phyloP scores from a whole-genome alignment of 2,888 invertebrate genomes.

The Torymus tubicola region DNA sequence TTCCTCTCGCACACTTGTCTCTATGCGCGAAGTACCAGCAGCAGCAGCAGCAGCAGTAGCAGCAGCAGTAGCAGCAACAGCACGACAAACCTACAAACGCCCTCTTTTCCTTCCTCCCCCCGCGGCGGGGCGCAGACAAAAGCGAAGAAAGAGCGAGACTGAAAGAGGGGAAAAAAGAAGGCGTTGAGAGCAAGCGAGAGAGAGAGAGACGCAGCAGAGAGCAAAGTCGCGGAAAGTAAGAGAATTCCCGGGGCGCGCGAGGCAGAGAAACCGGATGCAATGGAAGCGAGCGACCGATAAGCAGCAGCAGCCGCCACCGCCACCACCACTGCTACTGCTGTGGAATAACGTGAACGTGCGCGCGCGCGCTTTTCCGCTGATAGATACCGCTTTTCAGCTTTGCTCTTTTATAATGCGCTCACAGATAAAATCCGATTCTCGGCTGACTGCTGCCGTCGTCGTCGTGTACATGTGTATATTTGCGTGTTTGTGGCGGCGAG shows the following conservation, averaged over 20 bases:
- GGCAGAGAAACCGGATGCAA: slow-evolving; percentile 53
- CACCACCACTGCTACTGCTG: neutral
- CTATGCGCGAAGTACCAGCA: too few species aligned
- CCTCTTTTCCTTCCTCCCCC: too few species aligned
- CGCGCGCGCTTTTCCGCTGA: slow-evolving; percentile 46
- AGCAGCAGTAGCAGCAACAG: too few species aligned
- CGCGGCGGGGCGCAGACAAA: neutral
- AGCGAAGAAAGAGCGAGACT: slow-evolving; percentile 8
- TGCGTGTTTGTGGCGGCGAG: too few species aligned
- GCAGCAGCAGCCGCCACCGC: slow-evolving; percentile 6
- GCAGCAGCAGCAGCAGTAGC: neutral
- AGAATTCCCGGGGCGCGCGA: slow-evolving; percentile 30
- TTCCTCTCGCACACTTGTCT: too few species aligned
- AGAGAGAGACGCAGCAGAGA: neutral
- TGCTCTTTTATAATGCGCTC: slow-evolving; percentile 40
- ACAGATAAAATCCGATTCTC: slow-evolving; percentile 34
- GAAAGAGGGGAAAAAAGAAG: too few species aligned
- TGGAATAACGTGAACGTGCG: slow-evolving; percentile 24
- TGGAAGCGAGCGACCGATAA: slow-evolving; percentile 51
- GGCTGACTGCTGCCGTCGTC: neutral
- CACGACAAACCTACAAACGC: neutral
- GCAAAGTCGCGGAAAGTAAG: slow-evolving; percentile 14
- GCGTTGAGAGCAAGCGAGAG: too few species aligned
- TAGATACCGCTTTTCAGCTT: slow-evolving; percentile 49
- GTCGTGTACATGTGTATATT: too few species aligned